Evolutionary conservation across 2,888 invertebrate species (phyloP), one percentile per base, ranked within the genome.

Genomic region (Diachrysia chrysitis): DNA sequence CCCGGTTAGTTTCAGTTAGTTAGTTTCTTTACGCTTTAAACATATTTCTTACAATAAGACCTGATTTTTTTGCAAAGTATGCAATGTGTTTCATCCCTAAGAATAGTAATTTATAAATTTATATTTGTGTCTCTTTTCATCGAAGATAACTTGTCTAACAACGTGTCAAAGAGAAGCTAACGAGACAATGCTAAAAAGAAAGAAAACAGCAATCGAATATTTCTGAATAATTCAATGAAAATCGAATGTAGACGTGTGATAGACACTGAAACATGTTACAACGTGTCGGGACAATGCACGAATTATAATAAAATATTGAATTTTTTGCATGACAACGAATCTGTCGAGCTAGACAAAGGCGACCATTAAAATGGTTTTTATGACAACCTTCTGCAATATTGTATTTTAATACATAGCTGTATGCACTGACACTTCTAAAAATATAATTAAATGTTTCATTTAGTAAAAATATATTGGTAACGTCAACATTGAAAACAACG

Each of bases 151-250:
- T n/a, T n/a, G n/a, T n/a, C n/a, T n/a, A n/a, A n/a, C n/a, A n/a
- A n/a, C n/a, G n/a, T n/a, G n/a, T n/a, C n/a, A n/a, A n/a, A n/a
- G n/a, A n/a, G n/a, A n/a, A n/a, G n/a, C 42, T 5, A n/a, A n/a
- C 76, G 60, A n/a, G 35, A 68, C 63, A 61, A 48, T 69, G 67
- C 84, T 91, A 91, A 92, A 89, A 82, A 91, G 91, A 90, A 89
- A 90, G 86, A 90, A 85, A 86, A 89, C 89, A 86, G 79, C 69
- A 21, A 3, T 79, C 78, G 73, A 84, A 69, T 66, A 78, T 83
- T 81, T 86, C 83, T 93, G 93, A 92, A 94, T 93, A 92, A 94
- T 95, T 94, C 94, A 94, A 90, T 90, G 90, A 93, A 91, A 92
- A 92, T 89, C 87, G 86, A 91, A 91, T 90, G 84, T 85, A 83